Evolutionary conservation across 2,113 vertebrate genomes (phyloP).

Genomic region (Macquaria ambigua): DNA sequence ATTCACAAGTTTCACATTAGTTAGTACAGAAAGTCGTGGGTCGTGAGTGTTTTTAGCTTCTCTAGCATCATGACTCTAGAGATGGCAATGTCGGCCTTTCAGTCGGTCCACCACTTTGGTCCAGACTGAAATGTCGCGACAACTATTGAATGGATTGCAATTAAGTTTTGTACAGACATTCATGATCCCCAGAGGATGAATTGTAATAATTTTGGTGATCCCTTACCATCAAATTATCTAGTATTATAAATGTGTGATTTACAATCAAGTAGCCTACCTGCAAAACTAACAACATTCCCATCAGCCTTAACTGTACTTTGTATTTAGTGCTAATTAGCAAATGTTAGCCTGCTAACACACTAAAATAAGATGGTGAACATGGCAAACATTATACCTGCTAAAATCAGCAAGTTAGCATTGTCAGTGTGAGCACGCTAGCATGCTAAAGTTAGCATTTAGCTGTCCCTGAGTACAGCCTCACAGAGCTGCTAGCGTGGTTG

Average conservation of each 20-base stretch:
- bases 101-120: background rate
- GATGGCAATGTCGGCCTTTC: background rate
- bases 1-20: background rate
- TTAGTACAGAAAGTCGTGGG: background rate
- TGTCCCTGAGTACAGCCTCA: background rate
- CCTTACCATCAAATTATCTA: background rate
- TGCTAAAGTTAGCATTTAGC: background rate
- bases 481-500: background rate
- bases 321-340: background rate
- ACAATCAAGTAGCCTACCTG: background rate
- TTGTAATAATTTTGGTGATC: too few relatives aligned
- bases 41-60: background rate
- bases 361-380: background rate
- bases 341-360: too few relatives aligned
- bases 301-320: background rate
- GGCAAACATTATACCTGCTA: background rate
- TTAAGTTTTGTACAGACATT: too few relatives aligned
- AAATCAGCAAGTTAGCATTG: background rate
- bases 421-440: background rate
- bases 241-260: background rate
- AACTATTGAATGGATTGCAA: background rate
- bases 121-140: background rate
- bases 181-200: too few relatives aligned
- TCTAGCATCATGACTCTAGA: background rate
- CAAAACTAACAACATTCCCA: background rate